Evolutionary conservation across 1,140 invertebrate species (phyloP).

Genomic region (Notospermus geniculatus): DNA sequence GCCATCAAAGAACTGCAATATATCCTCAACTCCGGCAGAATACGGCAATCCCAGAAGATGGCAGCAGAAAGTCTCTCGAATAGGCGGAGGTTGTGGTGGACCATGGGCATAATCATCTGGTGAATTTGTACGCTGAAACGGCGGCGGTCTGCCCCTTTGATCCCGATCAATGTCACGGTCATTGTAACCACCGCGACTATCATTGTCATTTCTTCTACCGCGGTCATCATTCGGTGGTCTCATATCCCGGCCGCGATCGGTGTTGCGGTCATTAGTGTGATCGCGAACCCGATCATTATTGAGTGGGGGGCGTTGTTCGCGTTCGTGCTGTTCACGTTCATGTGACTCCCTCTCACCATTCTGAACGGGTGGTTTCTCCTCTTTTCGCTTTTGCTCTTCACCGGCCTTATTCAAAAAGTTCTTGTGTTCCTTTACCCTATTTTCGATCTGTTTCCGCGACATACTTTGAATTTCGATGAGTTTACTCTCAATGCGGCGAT

Average conservation of each 20-base stretch:
- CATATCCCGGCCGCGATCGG: no score
- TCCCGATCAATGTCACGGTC: constrained; percentile 7
- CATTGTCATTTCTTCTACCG: background rate
- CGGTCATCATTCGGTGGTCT: no score
- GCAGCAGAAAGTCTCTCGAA: constrained; percentile 60
- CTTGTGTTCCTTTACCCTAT: constrained; percentile 10
- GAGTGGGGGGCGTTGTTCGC: background rate
- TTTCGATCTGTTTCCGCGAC: constrained; percentile 28
- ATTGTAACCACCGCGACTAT: background rate
- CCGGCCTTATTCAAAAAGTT: constrained; percentile 8
- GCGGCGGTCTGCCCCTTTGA: background rate
- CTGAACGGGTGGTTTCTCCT: background rate
- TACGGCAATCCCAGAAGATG: constrained; percentile 73
- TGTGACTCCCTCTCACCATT: background rate
- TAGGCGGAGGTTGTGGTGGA: constrained; percentile 2
- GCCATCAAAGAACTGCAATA: constrained; percentile 76
- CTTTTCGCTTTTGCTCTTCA: background rate
- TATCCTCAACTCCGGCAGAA: constrained; percentile 71
- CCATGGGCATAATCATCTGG: background rate
- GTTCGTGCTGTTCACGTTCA: background rate
- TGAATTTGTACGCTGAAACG: constrained; percentile 6
- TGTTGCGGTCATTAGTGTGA: no score
- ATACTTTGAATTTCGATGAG: constrained; percentile 35
- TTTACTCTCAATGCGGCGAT: constrained; percentile 36
- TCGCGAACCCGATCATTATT: no score